phyloP scores from a whole-genome alignment of 2,888 invertebrate genomes.

The Agrilus cyanescens region DNA sequence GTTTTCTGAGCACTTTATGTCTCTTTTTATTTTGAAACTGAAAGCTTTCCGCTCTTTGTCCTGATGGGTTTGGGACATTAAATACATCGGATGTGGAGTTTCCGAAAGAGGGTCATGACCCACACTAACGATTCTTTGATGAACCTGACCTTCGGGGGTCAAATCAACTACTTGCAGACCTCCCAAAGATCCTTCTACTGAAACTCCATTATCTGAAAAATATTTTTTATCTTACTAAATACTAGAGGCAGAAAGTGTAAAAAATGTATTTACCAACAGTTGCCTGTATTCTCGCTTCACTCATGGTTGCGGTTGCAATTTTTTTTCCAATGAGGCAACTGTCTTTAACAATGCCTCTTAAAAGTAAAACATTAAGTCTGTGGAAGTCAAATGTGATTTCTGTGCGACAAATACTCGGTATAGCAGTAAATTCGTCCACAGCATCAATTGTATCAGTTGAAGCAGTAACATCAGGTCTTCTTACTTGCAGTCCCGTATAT shows the following conservation, averaged over 20 bases:
- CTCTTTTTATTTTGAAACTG: conserved; percentile 39
- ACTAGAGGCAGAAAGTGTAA: background rate
- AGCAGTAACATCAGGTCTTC: background rate
- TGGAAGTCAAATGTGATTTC: conserved; percentile 90
- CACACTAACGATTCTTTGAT: conserved; percentile 75
- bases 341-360: conserved; percentile 67
- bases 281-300: conserved; percentile 80
- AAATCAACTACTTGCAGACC: conserved; percentile 85
- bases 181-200: conserved; percentile 77
- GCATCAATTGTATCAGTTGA: background rate
- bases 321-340: conserved; percentile 65
- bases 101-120: conserved; percentile 62
- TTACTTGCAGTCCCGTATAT: conserved; percentile 17
- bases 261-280: conserved; percentile 46
- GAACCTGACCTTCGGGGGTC: conserved; percentile 69
- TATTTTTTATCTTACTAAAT: conserved; percentile 15
- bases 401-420: conserved; percentile 47
- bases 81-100: conserved; percentile 31
- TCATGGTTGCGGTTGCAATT: conserved; percentile 88
- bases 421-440: background rate
- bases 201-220: conserved; percentile 33
- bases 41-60: conserved; percentile 37
- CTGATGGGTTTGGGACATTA: conserved; percentile 29
- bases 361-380: conserved; percentile 73
- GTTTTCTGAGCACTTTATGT: conserved; percentile 12